Base-by-base conservation (phyloP, 2,113 vertebrate species). In the Paradoxurus hermaphroditus region DNA sequence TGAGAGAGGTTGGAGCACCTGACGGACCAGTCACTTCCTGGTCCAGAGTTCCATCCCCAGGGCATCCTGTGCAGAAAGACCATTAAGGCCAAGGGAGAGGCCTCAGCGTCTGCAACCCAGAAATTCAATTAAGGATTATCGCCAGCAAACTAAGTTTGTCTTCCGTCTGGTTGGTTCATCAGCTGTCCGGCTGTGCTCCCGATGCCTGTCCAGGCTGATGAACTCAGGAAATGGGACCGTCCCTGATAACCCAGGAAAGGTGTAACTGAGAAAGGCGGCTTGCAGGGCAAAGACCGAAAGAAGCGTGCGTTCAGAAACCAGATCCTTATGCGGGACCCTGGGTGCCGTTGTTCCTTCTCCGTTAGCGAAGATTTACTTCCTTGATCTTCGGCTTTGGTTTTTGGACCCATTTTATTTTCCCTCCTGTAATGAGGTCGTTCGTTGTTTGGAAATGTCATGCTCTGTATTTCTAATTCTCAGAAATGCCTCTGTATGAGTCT, bases 401-500 rank as follows among this genome's bases (percentile, higher is more conserved):
- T 44, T 73, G 53, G 53, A 78, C 49, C 49, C 90, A 36, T 65
- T 93, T 93, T 87, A 59, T 95, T 96, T 94, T 46, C 51, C 86
- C 44, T 89, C 15, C 89, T 97, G 95, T 97, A 96, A 95, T 81
- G 23, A 93, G 88, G 91, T 41, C 27, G 0, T 79, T 95, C 15
- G 0, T 83, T 96, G 96, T 97, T 95, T 97, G 77, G 39, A 95
- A 95, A 91, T 95, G 92, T 95, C 86, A 36, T 87, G 7, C 68
- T 97, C 68, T 98, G 94, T 98, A 87, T 95, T 72, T 97, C 81
- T 96, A 59, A 94, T 86, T 90, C 70, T 95, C 93, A 77, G 79
- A 98, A 87, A 59, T 92, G 84, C 65, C 89, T 91, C 62, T 97
- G 65, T 95, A 73, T 73, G 81, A 86, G 46, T 94, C 81, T 88